Evolutionary conservation across 1,140 invertebrate species (phyloP), one percentile per base, ranked within the genome.

Genomic region (Bombus difficillimus): DNA sequence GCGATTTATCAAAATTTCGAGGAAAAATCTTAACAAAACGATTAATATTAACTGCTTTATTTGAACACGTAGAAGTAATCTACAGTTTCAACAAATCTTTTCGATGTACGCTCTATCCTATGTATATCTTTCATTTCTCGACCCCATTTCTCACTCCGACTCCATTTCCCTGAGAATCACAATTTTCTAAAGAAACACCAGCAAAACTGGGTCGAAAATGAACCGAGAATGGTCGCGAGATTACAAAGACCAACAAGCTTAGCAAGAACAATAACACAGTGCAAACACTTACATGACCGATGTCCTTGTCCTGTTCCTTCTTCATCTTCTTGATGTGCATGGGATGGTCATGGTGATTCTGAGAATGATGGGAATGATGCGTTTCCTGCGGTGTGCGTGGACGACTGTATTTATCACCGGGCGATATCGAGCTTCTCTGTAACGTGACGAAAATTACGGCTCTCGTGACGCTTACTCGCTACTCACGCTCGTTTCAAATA

Each of bases 391-490:
- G 97, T 92, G 97, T 97, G 94, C 97, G 95, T 87, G 97, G 96
- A 92, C 98, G 96, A 66, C 88, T 95, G 87, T 95, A 95, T 87
- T 95, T 95, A 88, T 95, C 94, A 69, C 92, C 93, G 12, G 95
- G 95, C 39, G 95, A 95, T 94, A 95, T 95, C 80, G 95, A 95
- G 72, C 94, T 98, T 93, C 97, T 97, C 98, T 98, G 96, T 76
- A 96, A 97, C 86, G 86, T 91, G 94, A 92, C 75, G 74, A 72
- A 77, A 68, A 82, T 77, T 66, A 80, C 57, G 79, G 39, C 82
- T 64, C 32, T 59, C 64, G 32, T 34, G 25, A 68, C 37, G 34
- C 25, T 25, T 18, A 3, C 37, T 34, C n/a, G 6, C 39, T 53
- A 18, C 47, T 53, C 18, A 53, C 13, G n/a, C 32, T 66, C 13